Evolutionary conservation across 1,140 invertebrate genomes (phyloP).

Genomic region (Augochlora pura): DNA sequence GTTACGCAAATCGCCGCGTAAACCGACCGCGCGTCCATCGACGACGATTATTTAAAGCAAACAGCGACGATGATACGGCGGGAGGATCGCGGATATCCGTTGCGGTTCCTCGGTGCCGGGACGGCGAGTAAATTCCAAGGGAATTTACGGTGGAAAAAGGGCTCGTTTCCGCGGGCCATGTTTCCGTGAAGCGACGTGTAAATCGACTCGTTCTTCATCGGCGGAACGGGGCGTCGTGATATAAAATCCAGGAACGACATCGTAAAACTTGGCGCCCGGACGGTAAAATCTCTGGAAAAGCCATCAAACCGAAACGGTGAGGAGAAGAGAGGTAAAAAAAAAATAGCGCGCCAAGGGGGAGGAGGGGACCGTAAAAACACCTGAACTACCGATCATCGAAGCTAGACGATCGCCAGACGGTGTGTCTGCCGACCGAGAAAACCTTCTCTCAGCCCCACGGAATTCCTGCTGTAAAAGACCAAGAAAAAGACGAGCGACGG

Average conservation of each 20-base stretch:
- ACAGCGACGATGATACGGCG: background rate
- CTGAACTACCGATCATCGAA: constrained; percentile 35
- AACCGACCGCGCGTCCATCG: background rate
- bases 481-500: too few species aligned
- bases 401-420: constrained; percentile 47
- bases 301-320: constrained; percentile 31
- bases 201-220: constrained; percentile 45
- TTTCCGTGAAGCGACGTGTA: constrained; percentile 39
- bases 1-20: too few species aligned
- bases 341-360: background rate
- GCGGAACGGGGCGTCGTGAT: constrained; percentile 17
- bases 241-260: constrained; percentile 50
- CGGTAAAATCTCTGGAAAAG: constrained; percentile 47
- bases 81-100: too few species aligned
- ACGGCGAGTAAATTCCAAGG: background rate
- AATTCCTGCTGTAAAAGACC: background rate
- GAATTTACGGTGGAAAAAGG: constrained; percentile 3
- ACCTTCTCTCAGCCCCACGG: background rate
- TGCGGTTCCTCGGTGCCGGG: background rate
- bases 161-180: constrained; percentile 25
- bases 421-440: constrained; percentile 14
- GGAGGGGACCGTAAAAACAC: constrained; percentile 39
- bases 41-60: background rate
- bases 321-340: background rate
- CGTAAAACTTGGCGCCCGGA: constrained; percentile 37